These are phyloP conservation scores for Trichacis sp. DNA, from an alignment of 2,888 invertebrate species.

Conservation along the genomic window DNA sequence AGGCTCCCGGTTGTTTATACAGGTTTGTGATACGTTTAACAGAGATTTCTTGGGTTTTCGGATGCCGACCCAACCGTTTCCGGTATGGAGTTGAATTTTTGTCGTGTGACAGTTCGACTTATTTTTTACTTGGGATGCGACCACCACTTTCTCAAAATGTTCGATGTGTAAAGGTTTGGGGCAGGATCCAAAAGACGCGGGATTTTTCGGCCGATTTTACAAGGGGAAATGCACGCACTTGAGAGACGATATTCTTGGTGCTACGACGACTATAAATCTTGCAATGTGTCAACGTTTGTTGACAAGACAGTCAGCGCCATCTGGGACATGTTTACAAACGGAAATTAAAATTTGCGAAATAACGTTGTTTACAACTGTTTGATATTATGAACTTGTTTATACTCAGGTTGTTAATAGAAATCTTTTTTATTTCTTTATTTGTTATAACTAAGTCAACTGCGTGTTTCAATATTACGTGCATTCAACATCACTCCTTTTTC, in stretches of 20 bases:
- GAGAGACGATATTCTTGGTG: background rate
- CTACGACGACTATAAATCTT: slow-evolving; percentile 1
- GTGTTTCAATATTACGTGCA: too few species aligned
- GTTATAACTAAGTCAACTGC: too few species aligned
- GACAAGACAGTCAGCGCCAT: slow-evolving; percentile 34
- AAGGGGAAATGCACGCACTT: background rate
- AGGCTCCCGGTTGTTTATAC: background rate
- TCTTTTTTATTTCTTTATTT: too few species aligned
- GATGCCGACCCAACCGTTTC: slow-evolving; percentile 14
- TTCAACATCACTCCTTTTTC: too few species aligned
- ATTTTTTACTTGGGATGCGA: slow-evolving; percentile 16
- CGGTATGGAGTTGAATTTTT: slow-evolving; percentile 34
- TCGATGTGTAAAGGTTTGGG: background rate
- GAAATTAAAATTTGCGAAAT: too few species aligned
- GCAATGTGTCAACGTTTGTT: slow-evolving; percentile 42
- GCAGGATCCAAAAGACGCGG: background rate
- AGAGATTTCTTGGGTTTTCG: background rate
- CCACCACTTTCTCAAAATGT: background rate
- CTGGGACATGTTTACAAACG: slow-evolving; percentile 25
- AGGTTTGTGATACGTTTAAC: background rate
- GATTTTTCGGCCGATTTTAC: background rate
- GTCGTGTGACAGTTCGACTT: slow-evolving; percentile 34
- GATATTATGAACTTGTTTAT: too few species aligned
- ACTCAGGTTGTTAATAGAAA: too few species aligned
- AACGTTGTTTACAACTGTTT: too few species aligned